Evolutionary conservation across 2,797 vertebrate species (phyloP), one percentile per base, ranked within the genome.

Genomic region (Schizopygopsis malacanthus): DNA sequence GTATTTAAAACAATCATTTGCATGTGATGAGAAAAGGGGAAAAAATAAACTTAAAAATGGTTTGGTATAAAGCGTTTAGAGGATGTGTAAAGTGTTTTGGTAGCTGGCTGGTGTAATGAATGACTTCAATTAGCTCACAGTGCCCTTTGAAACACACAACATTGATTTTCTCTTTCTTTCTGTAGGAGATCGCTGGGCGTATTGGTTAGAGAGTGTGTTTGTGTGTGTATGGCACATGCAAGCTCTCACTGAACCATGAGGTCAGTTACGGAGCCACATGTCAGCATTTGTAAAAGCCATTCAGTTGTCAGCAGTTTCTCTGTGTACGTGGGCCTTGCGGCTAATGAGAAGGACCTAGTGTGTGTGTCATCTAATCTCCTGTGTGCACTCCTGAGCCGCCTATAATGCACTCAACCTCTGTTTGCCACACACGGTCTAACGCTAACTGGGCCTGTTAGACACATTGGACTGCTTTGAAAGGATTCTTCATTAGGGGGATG

Each of bases 1-100:
- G 90, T 91, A 86, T 91, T 88, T 92, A 89, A 92, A 93, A 86
- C 90, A 91, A 90, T 92, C 89, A 91, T 93, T 91, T 90, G 87
- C 77, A 80, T 90, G 91, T 91, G 87, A 91, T 81, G 86, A 87
- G 65, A 71, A 71, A 41, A n/a, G 37, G 33, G n/a, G 39, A 20
- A 71, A 13, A 72, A 78, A 43, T 11, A 61, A 56, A 45, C 15
- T 39, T 45, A 33, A 79, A 47, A 16, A 81, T 61, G 50, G 82
- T 50, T 73, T 80, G 69, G 41, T 70, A 54, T 81, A 41, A 61
- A 85, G 11, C 54, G 13, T 67, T 85, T 71, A 63, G 47, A 33
- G 43, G 79, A 56, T 70, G 50, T 56, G 22, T 84, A 28, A 50
- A 84, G 39, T 81, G 79, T 78, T 73, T 67, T 65, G 22, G 73